Evolutionary conservation across 2,113 vertebrate genomes (phyloP).

Genomic region (Bombycilla garrulus): DNA sequence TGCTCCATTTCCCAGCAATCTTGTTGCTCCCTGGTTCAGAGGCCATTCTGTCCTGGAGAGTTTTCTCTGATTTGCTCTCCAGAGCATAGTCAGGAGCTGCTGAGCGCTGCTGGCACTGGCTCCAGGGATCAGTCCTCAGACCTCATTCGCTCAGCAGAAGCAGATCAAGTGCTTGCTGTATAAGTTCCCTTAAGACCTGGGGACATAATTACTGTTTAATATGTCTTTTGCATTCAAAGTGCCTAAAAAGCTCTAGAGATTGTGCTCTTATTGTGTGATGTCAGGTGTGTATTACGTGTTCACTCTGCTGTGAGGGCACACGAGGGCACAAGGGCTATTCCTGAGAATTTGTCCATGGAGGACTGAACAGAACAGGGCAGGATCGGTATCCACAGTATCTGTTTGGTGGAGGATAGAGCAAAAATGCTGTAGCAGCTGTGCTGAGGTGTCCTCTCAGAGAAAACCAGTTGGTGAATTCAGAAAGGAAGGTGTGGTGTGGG

Average conservation of each 20-base stretch:
- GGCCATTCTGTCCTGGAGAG: neutral
- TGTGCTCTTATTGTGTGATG: neutral
- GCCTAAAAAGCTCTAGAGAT: neutral
- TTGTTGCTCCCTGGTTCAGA: neutral
- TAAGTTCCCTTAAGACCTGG: neutral
- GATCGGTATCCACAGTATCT: neutral
- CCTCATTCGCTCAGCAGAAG: neutral
- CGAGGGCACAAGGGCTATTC: neutral
- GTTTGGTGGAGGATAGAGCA: neutral
- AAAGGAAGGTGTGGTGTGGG: neutral
- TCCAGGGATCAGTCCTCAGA: neutral
- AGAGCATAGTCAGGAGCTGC: accelerated
- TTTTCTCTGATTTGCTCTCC: accelerated
- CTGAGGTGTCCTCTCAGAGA: neutral
- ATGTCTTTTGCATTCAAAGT: neutral
- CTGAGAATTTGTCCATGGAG: neutral
- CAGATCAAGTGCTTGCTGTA: neutral
- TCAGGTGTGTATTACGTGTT: neutral
- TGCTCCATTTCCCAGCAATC: neutral
- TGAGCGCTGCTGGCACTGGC: accelerated
- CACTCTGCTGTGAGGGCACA: neutral
- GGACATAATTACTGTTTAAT: neutral
- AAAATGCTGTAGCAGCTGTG: neutral
- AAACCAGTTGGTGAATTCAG: neutral
- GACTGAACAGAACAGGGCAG: neutral